phyloP scores from a whole-genome alignment of 2,113 vertebrate species.

The Strix aluco region DNA sequence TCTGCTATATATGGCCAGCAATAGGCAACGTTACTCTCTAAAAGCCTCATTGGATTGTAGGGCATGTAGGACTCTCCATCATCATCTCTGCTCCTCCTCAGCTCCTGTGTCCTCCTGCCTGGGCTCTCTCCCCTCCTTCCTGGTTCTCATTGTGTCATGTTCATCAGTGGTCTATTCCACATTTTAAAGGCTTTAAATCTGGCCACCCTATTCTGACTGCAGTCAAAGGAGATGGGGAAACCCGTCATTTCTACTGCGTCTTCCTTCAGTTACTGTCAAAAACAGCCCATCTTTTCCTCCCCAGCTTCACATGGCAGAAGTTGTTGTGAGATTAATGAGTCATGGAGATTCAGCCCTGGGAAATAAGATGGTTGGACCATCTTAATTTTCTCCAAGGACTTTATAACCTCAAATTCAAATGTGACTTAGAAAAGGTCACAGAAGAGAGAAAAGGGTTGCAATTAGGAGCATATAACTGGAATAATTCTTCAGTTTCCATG shows the following conservation, averaged over 20 bases:
- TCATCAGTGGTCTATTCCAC: background rate
- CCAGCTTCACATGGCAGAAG: background rate
- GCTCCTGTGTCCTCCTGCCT: background rate
- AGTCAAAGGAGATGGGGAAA: background rate
- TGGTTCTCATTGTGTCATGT: background rate
- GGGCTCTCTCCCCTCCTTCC: background rate
- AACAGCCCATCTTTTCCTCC: background rate
- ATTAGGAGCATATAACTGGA: conserved; percentile 47
- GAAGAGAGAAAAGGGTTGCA: conserved; percentile 9
- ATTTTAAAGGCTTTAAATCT: background rate
- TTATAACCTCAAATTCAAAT: conserved; percentile 15
- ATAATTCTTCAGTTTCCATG: conserved; percentile 59
- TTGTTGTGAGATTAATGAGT: conserved; percentile 2
- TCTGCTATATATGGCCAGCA: fast-evolving
- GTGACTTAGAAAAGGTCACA: conserved; percentile 14
- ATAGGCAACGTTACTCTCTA: background rate
- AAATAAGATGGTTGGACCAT: background rate
- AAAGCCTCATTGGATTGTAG: background rate
- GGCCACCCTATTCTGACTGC: background rate
- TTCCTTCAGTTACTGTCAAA: background rate
- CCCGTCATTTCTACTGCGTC: fast-evolving
- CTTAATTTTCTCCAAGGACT: background rate
- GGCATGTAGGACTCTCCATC: too few relatives aligned
- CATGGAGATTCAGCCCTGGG: background rate
- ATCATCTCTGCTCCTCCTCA: background rate